phyloP scores from a whole-genome alignment of 2,888 invertebrate species.

The Sinopyrophorus schimmeli region DNA sequence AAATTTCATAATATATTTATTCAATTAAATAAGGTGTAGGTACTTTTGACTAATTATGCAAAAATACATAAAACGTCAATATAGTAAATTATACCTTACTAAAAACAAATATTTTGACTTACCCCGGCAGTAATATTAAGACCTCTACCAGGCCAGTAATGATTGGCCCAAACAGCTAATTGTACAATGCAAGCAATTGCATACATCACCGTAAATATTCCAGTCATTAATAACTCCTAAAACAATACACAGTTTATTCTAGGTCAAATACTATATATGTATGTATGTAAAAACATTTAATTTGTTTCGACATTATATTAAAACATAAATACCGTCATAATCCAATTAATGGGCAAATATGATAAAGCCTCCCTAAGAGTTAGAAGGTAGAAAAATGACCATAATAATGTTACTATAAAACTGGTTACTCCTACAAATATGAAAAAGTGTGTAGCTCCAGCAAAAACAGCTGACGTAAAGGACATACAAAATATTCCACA shows the following conservation, averaged over 20 bases:
- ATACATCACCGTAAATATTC: slow-evolving; percentile 70
- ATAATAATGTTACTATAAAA: slow-evolving; percentile 81
- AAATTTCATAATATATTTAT: no score
- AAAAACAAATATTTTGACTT: slow-evolving; percentile 51
- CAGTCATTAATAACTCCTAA: slow-evolving; percentile 81
- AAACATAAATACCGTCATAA: slow-evolving; percentile 69
- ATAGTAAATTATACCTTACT: no score
- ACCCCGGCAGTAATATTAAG: slow-evolving; percentile 79
- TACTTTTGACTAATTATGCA: no score
- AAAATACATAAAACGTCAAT: no score
- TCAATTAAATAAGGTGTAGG: no score
- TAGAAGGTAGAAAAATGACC: slow-evolving; percentile 79
- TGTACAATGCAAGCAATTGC: slow-evolving; percentile 80
- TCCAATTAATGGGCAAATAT: slow-evolving; percentile 81
- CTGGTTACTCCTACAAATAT: slow-evolving; percentile 80
- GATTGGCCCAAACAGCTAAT: slow-evolving; percentile 64
- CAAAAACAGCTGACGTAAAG: slow-evolving; percentile 70
- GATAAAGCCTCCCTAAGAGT: slow-evolving; percentile 75
- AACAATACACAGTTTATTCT: slow-evolving; percentile 45
- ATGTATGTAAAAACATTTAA: not conserved
- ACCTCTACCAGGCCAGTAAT: slow-evolving; percentile 48
- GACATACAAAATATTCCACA: slow-evolving; percentile 86
- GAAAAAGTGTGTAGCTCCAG: slow-evolving; percentile 75
- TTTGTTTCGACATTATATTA: not conserved
- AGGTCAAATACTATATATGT: not conserved